Conservation (phyloP, 2,888 invertebrate genomes). For the Machimus atricapillus region DNA sequence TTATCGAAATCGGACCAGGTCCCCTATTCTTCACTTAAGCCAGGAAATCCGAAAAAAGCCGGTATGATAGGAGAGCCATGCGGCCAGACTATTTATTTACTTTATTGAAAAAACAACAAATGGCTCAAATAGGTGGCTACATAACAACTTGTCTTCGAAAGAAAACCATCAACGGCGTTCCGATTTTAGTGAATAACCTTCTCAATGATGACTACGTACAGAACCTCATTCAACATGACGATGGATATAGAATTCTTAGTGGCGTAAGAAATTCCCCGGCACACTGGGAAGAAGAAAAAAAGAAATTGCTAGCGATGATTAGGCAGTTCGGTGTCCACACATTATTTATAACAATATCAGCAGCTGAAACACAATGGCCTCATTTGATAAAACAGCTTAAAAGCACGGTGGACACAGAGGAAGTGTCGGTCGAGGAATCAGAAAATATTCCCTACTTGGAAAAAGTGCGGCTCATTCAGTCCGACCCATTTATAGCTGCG, state of each 20-base stretch:
- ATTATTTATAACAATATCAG: background rate
- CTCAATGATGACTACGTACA: background rate
- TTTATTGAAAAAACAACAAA: too few species aligned
- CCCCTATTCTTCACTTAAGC: too few species aligned
- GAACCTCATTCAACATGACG: background rate
- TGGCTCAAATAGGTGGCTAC: too few species aligned
- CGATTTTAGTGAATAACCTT: background rate
- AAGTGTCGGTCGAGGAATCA: background rate
- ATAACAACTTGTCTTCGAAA: background rate
- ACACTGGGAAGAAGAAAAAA: background rate
- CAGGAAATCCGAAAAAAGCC: too few species aligned
- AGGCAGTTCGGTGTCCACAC: background rate
- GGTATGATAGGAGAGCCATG: too few species aligned
- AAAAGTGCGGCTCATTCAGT: background rate
- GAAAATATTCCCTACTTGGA: background rate
- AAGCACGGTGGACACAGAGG: too few species aligned
- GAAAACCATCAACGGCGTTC: background rate
- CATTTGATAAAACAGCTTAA: too few species aligned
- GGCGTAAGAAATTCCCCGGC: background rate
- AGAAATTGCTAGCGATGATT: background rate
- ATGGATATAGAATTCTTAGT: background rate
- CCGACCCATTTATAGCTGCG: background rate
- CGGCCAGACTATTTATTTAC: too few species aligned
- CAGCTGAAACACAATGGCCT: constrained; percentile 5
- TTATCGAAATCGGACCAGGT: too few species aligned